Evolutionary conservation across 2,113 vertebrate genomes (phyloP).

Genomic region (Piprites chloris): DNA sequence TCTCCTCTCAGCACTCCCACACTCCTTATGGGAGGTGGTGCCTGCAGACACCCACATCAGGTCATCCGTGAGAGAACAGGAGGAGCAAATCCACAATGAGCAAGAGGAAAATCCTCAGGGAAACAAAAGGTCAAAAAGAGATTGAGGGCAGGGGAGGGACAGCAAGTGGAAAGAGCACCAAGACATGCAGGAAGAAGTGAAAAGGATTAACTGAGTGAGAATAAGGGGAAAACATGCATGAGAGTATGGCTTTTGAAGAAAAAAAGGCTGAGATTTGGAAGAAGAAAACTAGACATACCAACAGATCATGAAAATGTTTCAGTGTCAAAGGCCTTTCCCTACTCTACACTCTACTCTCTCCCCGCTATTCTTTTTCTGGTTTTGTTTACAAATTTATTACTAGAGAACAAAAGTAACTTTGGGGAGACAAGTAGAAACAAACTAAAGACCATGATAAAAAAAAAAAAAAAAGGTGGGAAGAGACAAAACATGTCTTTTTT

Average conservation of each 20-base stretch:
- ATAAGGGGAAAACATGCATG: background rate
- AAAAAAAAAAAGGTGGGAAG: background rate
- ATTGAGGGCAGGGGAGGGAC: background rate
- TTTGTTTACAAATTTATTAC: background rate
- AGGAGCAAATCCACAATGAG: too few species aligned
- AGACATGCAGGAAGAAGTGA: background rate
- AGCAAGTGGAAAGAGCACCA: rapidly evolving
- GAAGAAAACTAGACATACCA: background rate
- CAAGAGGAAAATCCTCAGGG: background rate
- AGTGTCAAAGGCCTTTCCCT: background rate
- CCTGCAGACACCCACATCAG: background rate
- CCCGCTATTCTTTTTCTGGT: rapidly evolving
- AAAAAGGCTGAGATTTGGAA: background rate
- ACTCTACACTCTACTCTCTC: rapidly evolving
- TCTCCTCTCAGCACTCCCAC: rapidly evolving
- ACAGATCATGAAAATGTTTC: background rate
- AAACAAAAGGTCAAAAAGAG: background rate
- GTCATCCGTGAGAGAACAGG: rapidly evolving
- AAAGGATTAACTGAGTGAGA: background rate
- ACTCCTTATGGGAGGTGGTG: background rate
- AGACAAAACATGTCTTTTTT: rapidly evolving
- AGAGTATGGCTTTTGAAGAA: background rate
- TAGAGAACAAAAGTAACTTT: background rate
- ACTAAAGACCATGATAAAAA: background rate
- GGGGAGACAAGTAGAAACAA: background rate